Base-by-base conservation (phyloP, 2,797 vertebrate species). In the Enteromius paludinosus region DNA sequence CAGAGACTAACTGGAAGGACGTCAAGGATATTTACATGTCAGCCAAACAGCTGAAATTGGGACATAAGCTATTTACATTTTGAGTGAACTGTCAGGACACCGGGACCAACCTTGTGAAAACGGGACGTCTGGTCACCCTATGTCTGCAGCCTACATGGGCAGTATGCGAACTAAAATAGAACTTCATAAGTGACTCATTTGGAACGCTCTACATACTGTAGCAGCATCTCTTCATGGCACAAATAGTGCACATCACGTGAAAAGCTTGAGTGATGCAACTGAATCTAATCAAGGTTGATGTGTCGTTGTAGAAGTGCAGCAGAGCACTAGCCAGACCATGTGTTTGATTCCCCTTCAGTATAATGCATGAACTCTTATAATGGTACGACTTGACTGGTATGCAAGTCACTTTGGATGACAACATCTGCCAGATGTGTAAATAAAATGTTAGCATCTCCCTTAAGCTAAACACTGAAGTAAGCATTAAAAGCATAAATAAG, bases 51-150 rank as follows among this genome's bases (percentile, higher is more conserved):
- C 6, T 54, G 71, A 33, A 74, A 56, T 56, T 6, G 3, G 12
- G 49, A 56, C 49, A 56, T 64, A 65, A 20, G 49, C 49, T 74
- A 23, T 73, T 73, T 52, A 73, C 71, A 54, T 54, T 54, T 70
- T 35, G n/a, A n/a, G 28, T 73, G 12, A 54, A 73, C 5, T 73
- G 28, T 38, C 71, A 73, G 49, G 71, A 73, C 71, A 52, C 28
- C 28, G 14, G 18, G 17, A 72, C 45, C 52, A 52, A 33, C 69
- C 69, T 72, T 72, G 45, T 52, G 10, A 72, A 33, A 52, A n/a
- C 18, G 0, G 25, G 28, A 33, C 28, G 6, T 38, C 71, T 54
- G 71, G 71, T 56, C 30, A 38, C 71, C 18, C 18, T 54, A 54
- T 54, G 71, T 54, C 49, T 35, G 47, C 70, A 54, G 20, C 28